Percentiles rank a stretch among this genome's conserved stretches.
phyloP scores from a whole-genome alignment of 2,797 vertebrate species.

The Brachymystax lenok region DNA sequence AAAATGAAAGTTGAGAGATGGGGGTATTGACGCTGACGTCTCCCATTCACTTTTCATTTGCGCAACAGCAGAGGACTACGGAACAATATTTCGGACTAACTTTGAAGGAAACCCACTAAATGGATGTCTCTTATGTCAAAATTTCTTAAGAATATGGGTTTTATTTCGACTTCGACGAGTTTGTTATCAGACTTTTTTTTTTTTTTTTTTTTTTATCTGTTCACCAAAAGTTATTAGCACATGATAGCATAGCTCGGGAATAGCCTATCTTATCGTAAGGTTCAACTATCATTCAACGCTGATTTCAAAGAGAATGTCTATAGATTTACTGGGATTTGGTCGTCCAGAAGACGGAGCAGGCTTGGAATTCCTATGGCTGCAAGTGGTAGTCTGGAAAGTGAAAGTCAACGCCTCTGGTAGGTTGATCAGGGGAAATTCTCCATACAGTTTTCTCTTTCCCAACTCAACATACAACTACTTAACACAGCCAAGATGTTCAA shows the following conservation, averaged over 20 bases:
- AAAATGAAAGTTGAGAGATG: neutral
- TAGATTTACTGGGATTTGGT: neutral
- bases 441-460: constrained; percentile 4
- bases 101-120: neutral
- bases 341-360: too few relatives aligned
- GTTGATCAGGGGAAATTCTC: neutral
- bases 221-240: too few relatives aligned
- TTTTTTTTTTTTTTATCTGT: neutral
- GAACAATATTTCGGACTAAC: neutral
- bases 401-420: neutral
- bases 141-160: neutral
- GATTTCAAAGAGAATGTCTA: neutral
- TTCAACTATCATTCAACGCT: neutral
- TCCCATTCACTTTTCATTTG: neutral
- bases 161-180: neutral
- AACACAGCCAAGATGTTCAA: neutral
- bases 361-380: neutral
- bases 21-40: neutral
- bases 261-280: neutral
- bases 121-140: neutral
- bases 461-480: neutral
- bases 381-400: neutral
- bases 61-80: neutral
- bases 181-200: neutral
- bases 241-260: neutral